phyloP scores from a whole-genome alignment of 2,113 vertebrate genomes.

The Rattus norvegicus region GRCr8 NC_086020.1:109778001-109778500 shows the following conservation, averaged over 20 bases:
- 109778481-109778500: background rate
- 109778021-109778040: background rate
- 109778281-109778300: background rate
- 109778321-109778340: background rate
- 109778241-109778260: background rate
- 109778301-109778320: slow-evolving; percentile 25
- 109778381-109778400: background rate
- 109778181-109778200: background rate
- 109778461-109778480: background rate
- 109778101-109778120: background rate
- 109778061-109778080: background rate
- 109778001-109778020: background rate
- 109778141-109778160: background rate
- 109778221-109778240: background rate
- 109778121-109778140: background rate
- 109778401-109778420: background rate
- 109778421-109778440: background rate
- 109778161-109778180: background rate
- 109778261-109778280: background rate
- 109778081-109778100: background rate
- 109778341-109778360: background rate
- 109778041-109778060: no score
- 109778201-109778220: background rate
- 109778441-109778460: background rate
- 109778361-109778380: background rate